Evolutionary conservation across 2,797 vertebrate species (phyloP), one percentile per base, ranked within the genome.

Genomic region (Darevskia mixta): DNA sequence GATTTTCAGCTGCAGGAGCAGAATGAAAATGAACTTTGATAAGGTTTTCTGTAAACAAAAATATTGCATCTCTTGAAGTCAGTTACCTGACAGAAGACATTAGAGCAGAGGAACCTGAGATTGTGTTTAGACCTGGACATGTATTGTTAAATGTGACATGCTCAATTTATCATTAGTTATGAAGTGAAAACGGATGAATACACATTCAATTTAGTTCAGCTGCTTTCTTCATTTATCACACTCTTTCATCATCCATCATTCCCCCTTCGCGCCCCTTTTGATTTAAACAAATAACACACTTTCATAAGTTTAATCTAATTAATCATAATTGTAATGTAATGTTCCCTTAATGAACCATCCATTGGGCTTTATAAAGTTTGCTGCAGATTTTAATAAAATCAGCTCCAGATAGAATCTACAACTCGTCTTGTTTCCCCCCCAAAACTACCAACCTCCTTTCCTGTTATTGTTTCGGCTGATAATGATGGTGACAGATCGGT

Each of bases 171-270:
- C 98, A 98, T 98, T 98, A 98, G 98, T 98, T 98, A 98, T 98
- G 98, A 98, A 98, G 97, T 95, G 97, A 97, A 97, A 98, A 98
- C 97, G 98, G 98, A 99, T 99, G 99, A 98, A 98, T 98, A 98
- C 98, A 98, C 98, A 98, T 99, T 98, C 98, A 99, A 99, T 99
- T 99, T 99, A 99, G 98, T 99, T 98, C 98, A 96, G 98, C 98
- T 97, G 98, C 97, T 98, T 98, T 98, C 98, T 99, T 97, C 98
- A 99, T 99, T 98, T 98, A 99, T 99, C 98, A 98, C 95, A 93
- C 94, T 92, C 97, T 95, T 97, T 98, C 98, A 97, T 98, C 98
- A 98, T 99, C 98, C 98, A 99, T 99, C 98, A 98, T 98, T 93
- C 96, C 95, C 94, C 93, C 89, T 89, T 9, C 90, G 92, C 93